Evolutionary conservation across 2,113 vertebrate genomes (phyloP).

Genomic region (Tiliqua scincoides): DNA sequence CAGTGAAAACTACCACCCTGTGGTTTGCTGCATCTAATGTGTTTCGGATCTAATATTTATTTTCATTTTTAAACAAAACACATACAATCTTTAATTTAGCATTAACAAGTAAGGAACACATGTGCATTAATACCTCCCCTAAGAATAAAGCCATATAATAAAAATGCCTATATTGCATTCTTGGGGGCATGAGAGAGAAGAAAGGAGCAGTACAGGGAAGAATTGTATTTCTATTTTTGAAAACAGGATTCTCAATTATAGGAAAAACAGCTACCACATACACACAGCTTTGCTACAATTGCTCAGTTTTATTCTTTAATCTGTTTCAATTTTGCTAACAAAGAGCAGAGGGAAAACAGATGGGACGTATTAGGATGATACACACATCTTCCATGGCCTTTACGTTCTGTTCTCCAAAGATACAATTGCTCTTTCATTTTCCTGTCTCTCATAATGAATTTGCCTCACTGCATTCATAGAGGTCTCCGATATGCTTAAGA

Average conservation of each 20-base stretch:
- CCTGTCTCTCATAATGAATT: constrained; percentile 38
- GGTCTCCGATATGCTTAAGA: constrained; percentile 67
- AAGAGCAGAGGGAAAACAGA: background rate
- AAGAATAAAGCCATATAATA: background rate
- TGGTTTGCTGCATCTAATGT: too few species aligned
- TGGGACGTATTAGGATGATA: accelerated
- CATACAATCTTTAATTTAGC: background rate
- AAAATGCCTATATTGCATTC: background rate
- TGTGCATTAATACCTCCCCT: too few species aligned
- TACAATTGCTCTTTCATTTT: constrained; percentile 37
- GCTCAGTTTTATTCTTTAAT: constrained; percentile 17
- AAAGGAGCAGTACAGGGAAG: background rate
- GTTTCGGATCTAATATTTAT: background rate
- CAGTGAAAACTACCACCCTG: too few species aligned
- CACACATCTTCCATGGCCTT: constrained; percentile 14
- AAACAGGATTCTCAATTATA: background rate
- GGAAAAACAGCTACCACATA: background rate
- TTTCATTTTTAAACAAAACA: background rate
- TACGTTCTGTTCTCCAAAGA: constrained; percentile 35
- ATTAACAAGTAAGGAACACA: background rate
- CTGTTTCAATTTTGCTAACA: constrained; percentile 4
- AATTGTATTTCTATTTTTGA: background rate
- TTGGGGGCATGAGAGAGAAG: background rate
- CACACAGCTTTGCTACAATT: background rate
- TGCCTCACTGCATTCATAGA: constrained; percentile 48